Conservation (phyloP, 2,797 vertebrate species). For the Falco rusticolus region DNA sequence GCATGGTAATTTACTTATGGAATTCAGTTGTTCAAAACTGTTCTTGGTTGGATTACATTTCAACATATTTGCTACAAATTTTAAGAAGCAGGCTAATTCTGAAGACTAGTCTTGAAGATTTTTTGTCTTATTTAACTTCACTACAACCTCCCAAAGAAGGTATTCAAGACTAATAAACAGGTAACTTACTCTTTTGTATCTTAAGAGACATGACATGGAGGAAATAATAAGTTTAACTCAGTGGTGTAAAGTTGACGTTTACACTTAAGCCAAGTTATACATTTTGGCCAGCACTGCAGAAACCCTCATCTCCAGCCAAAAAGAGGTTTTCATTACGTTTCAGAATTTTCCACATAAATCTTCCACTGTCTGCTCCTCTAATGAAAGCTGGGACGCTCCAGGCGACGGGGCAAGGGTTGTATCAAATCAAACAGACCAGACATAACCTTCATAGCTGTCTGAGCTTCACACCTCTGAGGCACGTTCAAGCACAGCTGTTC, state of each 20-base stretch:
- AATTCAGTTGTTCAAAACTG: not conserved
- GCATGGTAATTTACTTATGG: not conserved
- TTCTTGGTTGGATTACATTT: not conserved
- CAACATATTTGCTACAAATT: not conserved
- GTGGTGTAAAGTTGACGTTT: not conserved
- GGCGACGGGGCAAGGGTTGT: not conserved
- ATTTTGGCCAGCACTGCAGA: not conserved
- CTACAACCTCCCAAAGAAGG: not conserved
- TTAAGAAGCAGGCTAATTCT: not conserved
- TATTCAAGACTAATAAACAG: not conserved
- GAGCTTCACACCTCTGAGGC: slow-evolving; percentile 23
- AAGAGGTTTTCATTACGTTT: not conserved
- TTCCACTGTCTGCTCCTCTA: not conserved
- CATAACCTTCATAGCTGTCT: not conserved
- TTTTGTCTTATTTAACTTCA: not conserved
- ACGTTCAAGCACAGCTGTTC: not conserved
- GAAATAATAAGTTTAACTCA: not conserved
- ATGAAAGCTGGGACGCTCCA: not conserved
- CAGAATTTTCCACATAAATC: slow-evolving; percentile 34
- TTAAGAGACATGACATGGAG: not conserved
- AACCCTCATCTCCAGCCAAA: not conserved
- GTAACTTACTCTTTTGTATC: not conserved
- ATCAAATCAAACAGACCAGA: not conserved
- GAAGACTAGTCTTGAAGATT: not conserved
- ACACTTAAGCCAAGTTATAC: not conserved